Conservation (phyloP, 2,113 vertebrate species). For the Megaptera novaeangliae region DNA sequence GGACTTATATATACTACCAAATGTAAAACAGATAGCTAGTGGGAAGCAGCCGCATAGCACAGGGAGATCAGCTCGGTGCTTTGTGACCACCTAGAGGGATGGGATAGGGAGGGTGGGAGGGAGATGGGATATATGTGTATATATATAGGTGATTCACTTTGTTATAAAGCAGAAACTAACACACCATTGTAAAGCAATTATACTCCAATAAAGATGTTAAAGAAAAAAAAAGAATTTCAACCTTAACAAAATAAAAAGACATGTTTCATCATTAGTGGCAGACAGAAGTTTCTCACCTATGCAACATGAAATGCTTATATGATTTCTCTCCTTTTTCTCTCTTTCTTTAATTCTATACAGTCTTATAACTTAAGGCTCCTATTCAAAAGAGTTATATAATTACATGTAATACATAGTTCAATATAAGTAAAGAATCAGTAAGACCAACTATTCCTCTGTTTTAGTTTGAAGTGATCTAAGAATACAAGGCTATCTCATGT, state of each 20-base stretch:
- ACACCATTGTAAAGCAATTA: too few species aligned
- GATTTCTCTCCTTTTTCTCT: background rate
- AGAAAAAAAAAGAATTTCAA: background rate
- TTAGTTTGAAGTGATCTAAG: slow-evolving; percentile 22
- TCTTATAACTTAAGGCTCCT: background rate
- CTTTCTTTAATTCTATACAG: background rate
- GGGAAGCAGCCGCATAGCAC: too few species aligned
- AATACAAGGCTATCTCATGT: background rate
- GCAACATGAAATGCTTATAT: background rate
- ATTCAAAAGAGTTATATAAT: background rate
- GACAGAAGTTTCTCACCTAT: background rate
- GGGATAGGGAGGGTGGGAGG: too few species aligned
- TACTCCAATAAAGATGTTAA: too few species aligned
- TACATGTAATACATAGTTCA: background rate
- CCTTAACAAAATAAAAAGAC: background rate
- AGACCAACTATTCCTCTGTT: background rate
- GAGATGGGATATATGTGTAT: too few species aligned
- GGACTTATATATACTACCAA: too few species aligned
- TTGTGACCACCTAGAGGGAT: too few species aligned
- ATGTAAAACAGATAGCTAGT: too few species aligned
- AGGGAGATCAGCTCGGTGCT: too few species aligned
- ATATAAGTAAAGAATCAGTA: background rate
- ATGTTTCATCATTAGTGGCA: background rate
- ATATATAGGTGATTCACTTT: too few species aligned
- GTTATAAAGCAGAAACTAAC: too few species aligned